Evolutionary conservation across 2,797 vertebrate genomes (phyloP).

Genomic region (Danio aesculapii): DNA sequence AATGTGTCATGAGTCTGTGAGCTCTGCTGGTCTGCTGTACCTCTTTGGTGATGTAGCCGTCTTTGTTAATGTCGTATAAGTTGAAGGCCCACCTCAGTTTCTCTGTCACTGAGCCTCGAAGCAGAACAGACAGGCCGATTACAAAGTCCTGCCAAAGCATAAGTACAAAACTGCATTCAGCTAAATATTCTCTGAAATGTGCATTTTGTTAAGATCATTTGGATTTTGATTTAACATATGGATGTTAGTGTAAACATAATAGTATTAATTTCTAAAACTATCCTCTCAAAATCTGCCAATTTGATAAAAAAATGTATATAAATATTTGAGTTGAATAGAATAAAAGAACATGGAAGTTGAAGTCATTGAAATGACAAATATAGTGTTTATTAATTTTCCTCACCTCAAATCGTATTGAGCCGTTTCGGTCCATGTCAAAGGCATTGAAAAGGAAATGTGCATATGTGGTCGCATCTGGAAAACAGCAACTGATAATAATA

Average conservation of each 20-base stretch:
- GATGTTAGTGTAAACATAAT: neutral
- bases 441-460: slow-evolving; percentile 96
- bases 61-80: slow-evolving; percentile 96
- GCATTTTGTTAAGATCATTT: neutral
- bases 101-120: slow-evolving; percentile 90
- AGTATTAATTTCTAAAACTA: neutral
- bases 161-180: neutral
- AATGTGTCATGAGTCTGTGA: neutral
- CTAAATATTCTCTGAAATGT: neutral
- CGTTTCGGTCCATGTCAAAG: slow-evolving; percentile 89
- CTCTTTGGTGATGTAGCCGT: slow-evolving; percentile 93
- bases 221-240: neutral
- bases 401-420: slow-evolving; percentile 93
- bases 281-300: neutral
- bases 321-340: neutral
- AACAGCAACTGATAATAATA: neutral
- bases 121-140: slow-evolving; percentile 88
- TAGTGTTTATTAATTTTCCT: slow-evolving; percentile 29
- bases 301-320: neutral
- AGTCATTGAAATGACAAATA: neutral
- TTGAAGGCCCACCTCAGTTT: slow-evolving; percentile 96
- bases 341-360: neutral
- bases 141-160: slow-evolving; percentile 88
- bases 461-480: slow-evolving; percentile 88
- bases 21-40: slow-evolving; percentile 65